Conservation (phyloP, 2,888 invertebrate genomes). For the Agonum fuliginosum region DNA sequence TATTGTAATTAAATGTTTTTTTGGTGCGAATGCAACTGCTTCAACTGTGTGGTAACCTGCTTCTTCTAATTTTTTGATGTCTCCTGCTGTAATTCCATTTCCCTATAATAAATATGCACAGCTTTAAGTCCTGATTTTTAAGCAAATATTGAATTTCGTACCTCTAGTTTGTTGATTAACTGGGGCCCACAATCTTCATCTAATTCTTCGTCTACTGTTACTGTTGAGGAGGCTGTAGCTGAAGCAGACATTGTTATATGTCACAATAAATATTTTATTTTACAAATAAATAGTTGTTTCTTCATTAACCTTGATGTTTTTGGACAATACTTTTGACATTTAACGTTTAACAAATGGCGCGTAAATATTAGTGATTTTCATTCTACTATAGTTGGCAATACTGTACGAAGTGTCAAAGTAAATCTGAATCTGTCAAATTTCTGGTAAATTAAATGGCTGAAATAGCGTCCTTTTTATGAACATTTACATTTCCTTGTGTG, state of each 20-base stretch:
- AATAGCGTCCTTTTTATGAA: slow-evolving; percentile 2
- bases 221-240: slow-evolving; percentile 75
- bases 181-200: slow-evolving; percentile 84
- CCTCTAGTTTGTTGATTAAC: slow-evolving; percentile 83
- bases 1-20: slow-evolving; percentile 89
- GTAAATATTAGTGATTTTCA: no score
- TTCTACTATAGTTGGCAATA: no score
- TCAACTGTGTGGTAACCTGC: slow-evolving; percentile 97
- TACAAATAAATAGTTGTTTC: no score
- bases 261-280: no score
- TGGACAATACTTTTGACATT: no score
- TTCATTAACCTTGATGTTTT: no score
- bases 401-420: no score
- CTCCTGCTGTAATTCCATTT: slow-evolving; percentile 91
- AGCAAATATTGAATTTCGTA: slow-evolving; percentile 68
- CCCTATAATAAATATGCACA: slow-evolving; percentile 76
- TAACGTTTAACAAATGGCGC: no score
- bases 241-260: slow-evolving; percentile 48
- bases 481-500: background rate
- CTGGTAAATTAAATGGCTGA: no score
- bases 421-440: no score
- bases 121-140: slow-evolving; percentile 14
- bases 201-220: slow-evolving; percentile 74
- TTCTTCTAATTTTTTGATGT: slow-evolving; percentile 94
- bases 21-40: slow-evolving; percentile 95